Evolutionary conservation across 2,888 invertebrate species (phyloP).

Genomic region (Rotaria macrura): DNA sequence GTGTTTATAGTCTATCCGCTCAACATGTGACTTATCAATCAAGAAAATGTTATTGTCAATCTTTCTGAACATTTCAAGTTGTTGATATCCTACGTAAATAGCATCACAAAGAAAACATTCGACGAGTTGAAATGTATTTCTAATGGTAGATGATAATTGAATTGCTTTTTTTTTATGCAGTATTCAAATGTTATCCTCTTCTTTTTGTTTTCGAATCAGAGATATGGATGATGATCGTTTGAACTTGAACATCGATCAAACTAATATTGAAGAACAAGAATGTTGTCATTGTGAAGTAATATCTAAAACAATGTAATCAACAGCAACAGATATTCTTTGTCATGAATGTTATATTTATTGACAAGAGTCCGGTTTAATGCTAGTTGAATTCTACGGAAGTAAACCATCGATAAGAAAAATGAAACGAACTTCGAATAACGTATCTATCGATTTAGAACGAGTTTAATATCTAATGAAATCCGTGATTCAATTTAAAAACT

Average conservation of each 20-base stretch:
- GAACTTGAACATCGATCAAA: neutral
- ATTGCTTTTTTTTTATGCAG: too few relatives aligned
- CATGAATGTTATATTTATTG: constrained; percentile 73
- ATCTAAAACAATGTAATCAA: constrained; percentile 64
- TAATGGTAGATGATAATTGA: too few relatives aligned
- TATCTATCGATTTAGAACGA: neutral
- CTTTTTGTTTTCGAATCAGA: neutral
- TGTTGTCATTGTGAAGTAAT: constrained; percentile 65
- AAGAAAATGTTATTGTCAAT: too few relatives aligned
- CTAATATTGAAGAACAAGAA: constrained; percentile 39
- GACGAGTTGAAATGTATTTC: too few relatives aligned
- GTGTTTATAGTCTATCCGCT: too few relatives aligned
- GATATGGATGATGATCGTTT: neutral
- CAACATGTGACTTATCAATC: too few relatives aligned
- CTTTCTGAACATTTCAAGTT: too few relatives aligned
- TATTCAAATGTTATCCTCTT: too few relatives aligned
- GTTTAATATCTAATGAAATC: neutral
- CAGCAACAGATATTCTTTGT: constrained; percentile 61
- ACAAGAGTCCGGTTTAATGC: constrained; percentile 56
- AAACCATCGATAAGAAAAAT: neutral
- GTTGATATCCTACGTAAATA: too few relatives aligned
- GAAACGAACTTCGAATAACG: neutral
- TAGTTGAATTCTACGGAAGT: neutral
- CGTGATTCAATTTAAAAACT: neutral
- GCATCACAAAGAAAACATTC: too few relatives aligned